Percentiles rank a stretch among this genome's conserved stretches.
These are phyloP conservation scores for Nomada goodeniana DNA, from an alignment of 2,888 invertebrate species.

Conservation along the genomic window DNA sequence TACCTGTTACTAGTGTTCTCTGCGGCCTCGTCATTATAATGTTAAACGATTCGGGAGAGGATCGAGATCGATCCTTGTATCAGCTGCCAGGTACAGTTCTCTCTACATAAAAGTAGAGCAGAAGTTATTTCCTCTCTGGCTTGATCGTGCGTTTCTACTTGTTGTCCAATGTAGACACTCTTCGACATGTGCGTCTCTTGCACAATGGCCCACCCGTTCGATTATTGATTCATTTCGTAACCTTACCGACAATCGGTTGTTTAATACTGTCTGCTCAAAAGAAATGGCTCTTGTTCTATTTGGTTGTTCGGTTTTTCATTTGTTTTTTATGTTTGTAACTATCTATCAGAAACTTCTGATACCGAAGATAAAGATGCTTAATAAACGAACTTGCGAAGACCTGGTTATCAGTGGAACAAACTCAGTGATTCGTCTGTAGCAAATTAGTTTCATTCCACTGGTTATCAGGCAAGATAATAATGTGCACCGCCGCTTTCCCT, in stretches of 20 bases:
- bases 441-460: neutral
- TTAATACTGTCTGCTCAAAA: too few relatives aligned
- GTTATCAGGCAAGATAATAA: neutral
- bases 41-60: conserved; percentile 71
- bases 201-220: conserved; percentile 4
- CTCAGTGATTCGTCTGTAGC: neutral
- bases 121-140: conserved; percentile 6
- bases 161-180: conserved; percentile 16
- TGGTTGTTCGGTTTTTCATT: neutral
- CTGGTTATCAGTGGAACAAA: neutral
- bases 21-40: conserved; percentile 73
- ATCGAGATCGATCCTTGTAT: conserved; percentile 53
- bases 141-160: neutral
- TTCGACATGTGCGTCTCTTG: neutral
- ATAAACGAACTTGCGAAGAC: neutral
- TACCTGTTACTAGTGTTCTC: conserved; percentile 70
- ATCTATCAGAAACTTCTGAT: neutral
- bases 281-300: neutral
- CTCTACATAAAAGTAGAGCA: conserved; percentile 46
- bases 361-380: neutral
- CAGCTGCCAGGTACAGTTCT: conserved; percentile 43
- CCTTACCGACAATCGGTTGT: neutral
- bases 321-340: neutral
- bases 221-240: conserved; percentile 15
- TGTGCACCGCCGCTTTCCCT: conserved; percentile 8